Evolutionary conservation across 23 tunicate genomes (phyloP).

Genomic region (Aplidium turbinatum): DNA sequence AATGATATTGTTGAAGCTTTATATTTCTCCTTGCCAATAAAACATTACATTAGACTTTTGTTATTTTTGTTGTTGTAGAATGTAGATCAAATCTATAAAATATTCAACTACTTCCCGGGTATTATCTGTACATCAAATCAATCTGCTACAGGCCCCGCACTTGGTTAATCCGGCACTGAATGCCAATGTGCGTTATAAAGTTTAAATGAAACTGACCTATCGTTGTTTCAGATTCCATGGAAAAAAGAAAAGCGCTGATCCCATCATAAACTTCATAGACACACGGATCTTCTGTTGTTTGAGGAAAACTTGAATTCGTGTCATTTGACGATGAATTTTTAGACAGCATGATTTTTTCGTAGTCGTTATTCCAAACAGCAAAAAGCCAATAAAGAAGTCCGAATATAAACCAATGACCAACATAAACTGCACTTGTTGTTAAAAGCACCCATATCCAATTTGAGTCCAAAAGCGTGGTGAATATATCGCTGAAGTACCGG

Average conservation of each 20-base stretch:
- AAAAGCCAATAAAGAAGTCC: conserved; percentile 69
- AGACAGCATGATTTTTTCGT: conserved; percentile 26
- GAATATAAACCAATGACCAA: conserved; percentile 82
- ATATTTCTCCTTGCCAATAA: no score
- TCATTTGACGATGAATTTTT: neutral
- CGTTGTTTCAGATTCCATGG: conserved; percentile 96
- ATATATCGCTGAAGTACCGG: conserved; percentile 75
- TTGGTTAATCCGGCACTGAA: no score
- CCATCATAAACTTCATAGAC: conserved; percentile 83
- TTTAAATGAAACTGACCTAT: no score
- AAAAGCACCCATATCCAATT: conserved; percentile 67
- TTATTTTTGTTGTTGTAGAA: no score
- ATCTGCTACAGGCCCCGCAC: no score
- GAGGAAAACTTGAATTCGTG: neutral
- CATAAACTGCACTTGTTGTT: conserved; percentile 62
- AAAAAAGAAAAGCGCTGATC: conserved; percentile 81
- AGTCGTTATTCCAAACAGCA: conserved; percentile 53
- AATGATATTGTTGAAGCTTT: no score
- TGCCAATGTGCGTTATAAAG: no score
- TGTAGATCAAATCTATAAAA: no score
- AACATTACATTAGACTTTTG: no score
- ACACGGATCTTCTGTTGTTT: conserved; percentile 51
- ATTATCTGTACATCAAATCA: no score
- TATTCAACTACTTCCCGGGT: no score
- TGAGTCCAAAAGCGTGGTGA: conserved; percentile 82